Base-by-base conservation (phyloP, 2,113 vertebrate genomes). In the Micronisus gabar region DNA sequence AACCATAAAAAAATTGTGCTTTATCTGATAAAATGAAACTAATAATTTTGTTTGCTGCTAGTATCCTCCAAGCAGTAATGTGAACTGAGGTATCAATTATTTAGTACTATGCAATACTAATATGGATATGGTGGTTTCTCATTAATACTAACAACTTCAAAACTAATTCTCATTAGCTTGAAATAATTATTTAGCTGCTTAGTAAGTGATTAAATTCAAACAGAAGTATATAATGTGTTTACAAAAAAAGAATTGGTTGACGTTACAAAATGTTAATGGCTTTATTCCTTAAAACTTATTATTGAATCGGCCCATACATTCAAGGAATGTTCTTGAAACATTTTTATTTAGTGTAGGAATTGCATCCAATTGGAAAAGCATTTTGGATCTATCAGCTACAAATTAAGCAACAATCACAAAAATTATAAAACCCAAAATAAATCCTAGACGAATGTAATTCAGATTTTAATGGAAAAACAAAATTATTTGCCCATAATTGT, bases 171-270 rank as follows among this genome's bases (percentile, higher is more conserved):
- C 84, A 94, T 98, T 96, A 97, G 72, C 90, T 96, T 97, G 96
- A 97, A 98, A 97, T 97, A 97, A 95, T 98, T 97, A 97, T 97
- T 98, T 98, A 97, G 83, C 94, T 95, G 72, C 83, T 98, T 97
- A 96, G 90, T 75, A 97, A 98, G 93, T 98, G 93, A 98, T 97
- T 97, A 97, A 97, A 97, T 96, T 95, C 79, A 95, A 94, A 96
- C 66, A 96, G 74, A 95, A 70, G 59, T 97, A 81, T 96, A 47
- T 95, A 97, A 97, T 97, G 76, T 96, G 50, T 94, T 98, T 84
- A 92, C 71, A 88, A 97, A 95, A 91, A 93, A 53, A 74, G 25
- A 96, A 82, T 81, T 87, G 89, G 88, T 95, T 95, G 95, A 84
- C 53, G 61, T 97, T 96, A 88, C 62, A 61, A 97, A 96, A 96